Conservation (phyloP, 2,888 invertebrate genomes). For the Drosophila setosimentum region DNA sequence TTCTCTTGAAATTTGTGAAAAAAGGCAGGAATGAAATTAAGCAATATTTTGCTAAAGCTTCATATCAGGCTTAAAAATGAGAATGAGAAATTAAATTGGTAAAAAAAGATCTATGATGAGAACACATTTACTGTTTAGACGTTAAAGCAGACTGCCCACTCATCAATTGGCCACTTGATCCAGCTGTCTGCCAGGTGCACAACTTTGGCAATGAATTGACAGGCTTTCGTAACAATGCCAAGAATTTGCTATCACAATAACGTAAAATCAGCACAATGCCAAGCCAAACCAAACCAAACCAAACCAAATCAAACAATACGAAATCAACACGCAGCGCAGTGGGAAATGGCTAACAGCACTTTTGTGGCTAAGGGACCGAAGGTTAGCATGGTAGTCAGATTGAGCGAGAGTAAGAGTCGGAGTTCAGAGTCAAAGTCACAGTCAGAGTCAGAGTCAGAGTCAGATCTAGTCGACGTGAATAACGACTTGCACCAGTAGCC, state of each 20-base stretch:
- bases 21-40: neutral
- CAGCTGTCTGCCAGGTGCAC: conserved; percentile 16
- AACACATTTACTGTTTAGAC: neutral
- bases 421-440: neutral
- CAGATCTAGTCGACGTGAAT: conserved; percentile 26
- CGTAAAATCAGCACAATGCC: conserved; percentile 27
- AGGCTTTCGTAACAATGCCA: conserved; percentile 22
- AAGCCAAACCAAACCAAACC: neutral
- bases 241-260: conserved; percentile 31
- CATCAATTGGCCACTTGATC: conserved; percentile 24
- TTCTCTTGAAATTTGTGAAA: neutral
- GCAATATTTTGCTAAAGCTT: too few species aligned
- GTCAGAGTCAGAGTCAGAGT: neutral
- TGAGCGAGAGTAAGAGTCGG: neutral
- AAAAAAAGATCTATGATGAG: neutral
- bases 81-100: neutral
- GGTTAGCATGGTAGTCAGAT: conserved; percentile 1
- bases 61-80: too few species aligned
- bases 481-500: conserved; percentile 3
- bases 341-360: conserved; percentile 7
- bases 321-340: neutral
- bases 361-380: conserved; percentile 4
- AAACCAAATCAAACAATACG: conserved; percentile 1
- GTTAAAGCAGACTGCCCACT: neutral
- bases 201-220: neutral